Conservation (phyloP, 2,113 vertebrate species). For the Athene noctua region DNA sequence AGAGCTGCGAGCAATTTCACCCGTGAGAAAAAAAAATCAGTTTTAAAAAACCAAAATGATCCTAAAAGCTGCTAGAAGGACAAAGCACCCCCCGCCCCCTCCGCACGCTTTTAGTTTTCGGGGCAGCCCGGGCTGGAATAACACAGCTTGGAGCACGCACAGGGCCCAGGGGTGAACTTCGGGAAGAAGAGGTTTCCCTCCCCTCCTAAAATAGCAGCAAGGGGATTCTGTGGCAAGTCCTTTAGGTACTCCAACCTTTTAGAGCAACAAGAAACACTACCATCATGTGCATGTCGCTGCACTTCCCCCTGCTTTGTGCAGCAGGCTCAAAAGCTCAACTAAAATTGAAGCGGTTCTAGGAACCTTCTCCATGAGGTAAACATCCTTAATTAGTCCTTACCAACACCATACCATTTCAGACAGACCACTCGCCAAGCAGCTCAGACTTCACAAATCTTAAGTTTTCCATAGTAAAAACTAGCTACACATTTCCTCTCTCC, state of each 20-base stretch:
- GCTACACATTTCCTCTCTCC: neutral
- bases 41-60: too few species aligned
- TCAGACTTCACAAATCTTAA: accelerated
- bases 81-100: too few species aligned
- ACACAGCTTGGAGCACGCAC: accelerated
- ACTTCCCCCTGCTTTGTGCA: accelerated
- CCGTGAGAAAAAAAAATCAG: too few species aligned
- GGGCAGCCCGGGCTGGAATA: accelerated
- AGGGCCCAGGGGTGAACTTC: accelerated
- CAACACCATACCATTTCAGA: too few species aligned
- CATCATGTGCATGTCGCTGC: accelerated
- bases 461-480: neutral
- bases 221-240: too few species aligned
- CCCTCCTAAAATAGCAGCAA: accelerated
- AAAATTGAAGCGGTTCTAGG: accelerated
- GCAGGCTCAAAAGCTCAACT: neutral
- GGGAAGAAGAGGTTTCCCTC: neutral
- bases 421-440: neutral
- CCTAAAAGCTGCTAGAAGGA: too few species aligned
- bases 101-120: too few species aligned
- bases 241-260: accelerated
- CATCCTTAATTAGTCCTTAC: neutral
- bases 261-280: neutral
- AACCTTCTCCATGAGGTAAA: neutral
- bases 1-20: too few species aligned